Base-by-base conservation (phyloP, 2,888 invertebrate species). In the Matsumyia berberina region DNA sequence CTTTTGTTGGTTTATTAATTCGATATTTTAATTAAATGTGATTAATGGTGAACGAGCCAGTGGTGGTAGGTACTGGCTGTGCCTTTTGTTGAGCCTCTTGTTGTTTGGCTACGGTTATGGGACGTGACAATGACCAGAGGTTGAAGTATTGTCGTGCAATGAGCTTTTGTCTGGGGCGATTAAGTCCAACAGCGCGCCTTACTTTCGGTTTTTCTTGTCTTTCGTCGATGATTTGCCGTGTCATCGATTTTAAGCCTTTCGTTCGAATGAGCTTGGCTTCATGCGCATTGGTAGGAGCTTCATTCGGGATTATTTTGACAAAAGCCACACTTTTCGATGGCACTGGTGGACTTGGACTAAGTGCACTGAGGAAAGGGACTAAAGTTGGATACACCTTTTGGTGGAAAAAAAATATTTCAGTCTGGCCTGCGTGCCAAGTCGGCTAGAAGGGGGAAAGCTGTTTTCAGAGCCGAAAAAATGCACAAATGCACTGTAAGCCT, bases 1-100 rank as follows among this genome's bases (percentile, higher is more conserved):
- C 67, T 67, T 76, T 77, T 66, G 58, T 72, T 81, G 77, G 76
- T 72, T 72, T 82, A 67, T 77, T 77, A 72, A 83, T 83, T 83
- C 57, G 67, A 78, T 78, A 83, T 78, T 78, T 83, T 83, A 83
- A 83, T 83, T 67, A 83, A 83, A 62, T 42, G 60, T 83, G 82
- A 83, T 78, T 83, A 46, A 83, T 83, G 82, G 24, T 66, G n/a
- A 11, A 33, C 24, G 37, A 29, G 53, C 39, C 7, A 6, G 42
- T 51, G 39, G n/a, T 3, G n/a, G 55, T 11, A 11, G 39, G 17
- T 12, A 29, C 11, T 12, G 44, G 24, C 11, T 12, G 72, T 31
- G 51, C 11, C 19, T 29, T 58, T 24, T 49, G 72, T 66, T 58
- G 12, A n/a, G 46, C 15, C 49, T 55, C 73, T 73, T 70, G 53